Evolutionary conservation across 2,113 vertebrate genomes (phyloP), one percentile per base, ranked within the genome.

Genomic region (Elanus axillaris): DNA sequence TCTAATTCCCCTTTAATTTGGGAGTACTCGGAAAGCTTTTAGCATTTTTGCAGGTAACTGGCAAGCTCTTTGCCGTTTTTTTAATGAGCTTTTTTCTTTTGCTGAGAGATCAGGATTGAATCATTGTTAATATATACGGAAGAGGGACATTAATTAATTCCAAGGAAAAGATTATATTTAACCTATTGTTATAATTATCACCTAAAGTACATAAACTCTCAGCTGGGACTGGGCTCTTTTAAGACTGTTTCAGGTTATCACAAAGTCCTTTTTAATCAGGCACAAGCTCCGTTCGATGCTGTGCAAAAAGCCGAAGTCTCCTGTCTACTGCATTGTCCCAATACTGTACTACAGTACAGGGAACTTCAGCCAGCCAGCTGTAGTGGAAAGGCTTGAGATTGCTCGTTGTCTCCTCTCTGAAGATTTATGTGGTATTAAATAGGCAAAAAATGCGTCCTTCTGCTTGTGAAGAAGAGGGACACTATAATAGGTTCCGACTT

Each of bases 401-500:
- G 42, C 22, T 83, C 26, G 16, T 62, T 86, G 96, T 88, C 45
- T 89, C 43, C 36, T 85, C 74, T 90, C 63, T 56, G 66, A 86
- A 89, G 87, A 87, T 91, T 75, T 79, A 79, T 42, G 42, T 93
- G 53, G n/a, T 60, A 89, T 91, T 95, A 94, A 94, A 97, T 21
- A 90, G 60, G 80, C 43, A 81, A 96, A 87, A 92, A 86, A 88
- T 32, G 21, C 31, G 4, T 76, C 67, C 86, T 95, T 94, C 76
- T 86, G 43, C 56, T 81, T 93, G 21, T 68, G 83, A 94, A 92
- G 81, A 94, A 67, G 74, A 88, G 91, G 90, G 92, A 84, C 62
- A 76, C 52, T 86, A 90, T 94, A 96, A 91, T 84, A 90, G 75
- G 93, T 96, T 97, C 75, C 71, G 93, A 91, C 87, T 90, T 90